Percentiles rank a stretch among this genome's conserved stretches.
Conservation (phyloP, 2,888 invertebrate genomes). For the Caenorhabditis sp. region DNA sequence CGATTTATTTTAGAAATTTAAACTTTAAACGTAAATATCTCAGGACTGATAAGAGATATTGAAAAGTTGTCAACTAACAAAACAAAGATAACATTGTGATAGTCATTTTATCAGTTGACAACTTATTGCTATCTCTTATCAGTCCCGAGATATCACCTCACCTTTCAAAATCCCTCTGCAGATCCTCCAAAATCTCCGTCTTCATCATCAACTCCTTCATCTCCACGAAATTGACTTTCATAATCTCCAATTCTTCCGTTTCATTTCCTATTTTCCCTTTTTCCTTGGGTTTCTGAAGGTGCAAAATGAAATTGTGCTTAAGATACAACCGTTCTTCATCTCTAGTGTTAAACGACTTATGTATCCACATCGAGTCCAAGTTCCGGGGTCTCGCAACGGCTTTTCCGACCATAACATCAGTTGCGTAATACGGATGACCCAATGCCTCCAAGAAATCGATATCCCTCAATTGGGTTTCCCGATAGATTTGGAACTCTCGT, state of each 20-base stretch:
- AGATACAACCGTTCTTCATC: constrained; percentile 1
- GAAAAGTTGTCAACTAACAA: not conserved
- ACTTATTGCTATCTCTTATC: too few relatives aligned
- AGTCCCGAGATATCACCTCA: not conserved
- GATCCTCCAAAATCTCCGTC: not conserved
- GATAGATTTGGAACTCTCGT: constrained; percentile 15
- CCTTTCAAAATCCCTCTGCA: constrained; percentile 11
- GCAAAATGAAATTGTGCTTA: constrained; percentile 28
- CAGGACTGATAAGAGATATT: not conserved
- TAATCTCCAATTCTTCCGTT: not conserved
- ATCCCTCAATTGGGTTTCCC: not conserved
- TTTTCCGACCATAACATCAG: constrained; percentile 50
- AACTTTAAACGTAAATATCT: not conserved
- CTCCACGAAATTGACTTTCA: not conserved
- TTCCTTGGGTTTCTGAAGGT: constrained; percentile 25
- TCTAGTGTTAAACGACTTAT: constrained; percentile 39
- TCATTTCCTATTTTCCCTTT: constrained; percentile 19
- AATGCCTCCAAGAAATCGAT: constrained; percentile 44
- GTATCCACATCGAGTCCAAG: constrained; percentile 64
- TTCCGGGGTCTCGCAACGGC: constrained; percentile 51
- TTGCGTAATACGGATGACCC: constrained; percentile 4
- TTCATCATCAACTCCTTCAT: not conserved
- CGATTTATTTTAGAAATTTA: not conserved
- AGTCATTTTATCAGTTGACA: too few relatives aligned
- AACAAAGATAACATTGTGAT: too few relatives aligned